Conservation (phyloP, 2,888 invertebrate species). For the Oscheius onirici region DNA sequence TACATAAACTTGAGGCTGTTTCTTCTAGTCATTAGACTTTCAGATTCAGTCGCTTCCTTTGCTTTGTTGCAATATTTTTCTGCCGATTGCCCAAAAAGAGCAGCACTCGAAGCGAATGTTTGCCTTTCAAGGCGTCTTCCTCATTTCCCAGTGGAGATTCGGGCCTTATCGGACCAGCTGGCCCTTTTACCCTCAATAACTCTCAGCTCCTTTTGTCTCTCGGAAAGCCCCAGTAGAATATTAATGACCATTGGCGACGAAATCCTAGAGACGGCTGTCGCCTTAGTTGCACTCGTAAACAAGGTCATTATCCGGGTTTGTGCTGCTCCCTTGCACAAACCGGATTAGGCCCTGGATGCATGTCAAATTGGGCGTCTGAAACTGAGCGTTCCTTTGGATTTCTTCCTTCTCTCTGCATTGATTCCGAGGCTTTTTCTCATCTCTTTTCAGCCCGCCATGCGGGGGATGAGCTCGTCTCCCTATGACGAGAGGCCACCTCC, state of each 20-base stretch:
- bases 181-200: too few relatives aligned
- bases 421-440: neutral
- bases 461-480: slow-evolving; percentile 39
- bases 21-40: too few relatives aligned
- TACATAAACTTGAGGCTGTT: too few relatives aligned
- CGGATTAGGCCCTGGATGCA: slow-evolving; percentile 21
- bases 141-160: slow-evolving; percentile 21
- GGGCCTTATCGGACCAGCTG: too few relatives aligned
- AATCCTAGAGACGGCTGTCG: too few relatives aligned
- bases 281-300: slow-evolving; percentile 15
- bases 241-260: too few relatives aligned
- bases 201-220: neutral
- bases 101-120: slow-evolving; percentile 1
- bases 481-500: slow-evolving; percentile 71
- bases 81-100: neutral
- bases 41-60: too few relatives aligned
- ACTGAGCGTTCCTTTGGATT: neutral
- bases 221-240: too few relatives aligned
- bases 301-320: slow-evolving; percentile 32
- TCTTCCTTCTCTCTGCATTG: neutral
- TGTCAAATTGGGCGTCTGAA: slow-evolving; percentile 21
- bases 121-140: slow-evolving; percentile 5
- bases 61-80: too few relatives aligned
- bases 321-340: slow-evolving; percentile 26
- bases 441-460: slow-evolving; percentile 21